Conservation (phyloP, 1,140 invertebrate genomes). For the Globodera rostochiensis region DNA sequence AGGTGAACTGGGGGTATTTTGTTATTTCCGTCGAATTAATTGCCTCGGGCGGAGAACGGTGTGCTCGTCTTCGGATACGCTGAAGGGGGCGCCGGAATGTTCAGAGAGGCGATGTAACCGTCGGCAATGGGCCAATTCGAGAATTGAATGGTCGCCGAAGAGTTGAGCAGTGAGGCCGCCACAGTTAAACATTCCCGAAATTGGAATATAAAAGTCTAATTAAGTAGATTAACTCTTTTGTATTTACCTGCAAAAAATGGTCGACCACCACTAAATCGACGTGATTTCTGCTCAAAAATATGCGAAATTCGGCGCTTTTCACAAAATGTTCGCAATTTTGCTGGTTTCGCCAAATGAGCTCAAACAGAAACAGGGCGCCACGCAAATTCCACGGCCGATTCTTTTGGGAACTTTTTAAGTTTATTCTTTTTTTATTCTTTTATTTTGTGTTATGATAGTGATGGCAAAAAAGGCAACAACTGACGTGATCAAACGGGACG, state of each 20-base stretch:
- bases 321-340: constrained; percentile 47
- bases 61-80: constrained; percentile 53
- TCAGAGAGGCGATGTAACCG: constrained; percentile 56
- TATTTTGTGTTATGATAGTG: not conserved
- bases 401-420: not conserved
- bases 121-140: constrained; percentile 62
- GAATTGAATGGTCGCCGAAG: constrained; percentile 54
- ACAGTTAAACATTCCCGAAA: constrained; percentile 57
- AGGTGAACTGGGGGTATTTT: not conserved
- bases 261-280: constrained; percentile 55
- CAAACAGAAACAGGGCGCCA: constrained; percentile 17
- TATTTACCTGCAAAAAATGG: constrained; percentile 55
- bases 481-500: constrained; percentile 47
- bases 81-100: constrained; percentile 55
- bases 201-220: not conserved
- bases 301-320: constrained; percentile 32
- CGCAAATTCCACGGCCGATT: constrained; percentile 13
- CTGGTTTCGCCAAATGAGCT: constrained; percentile 45
- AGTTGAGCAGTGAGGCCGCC: constrained; percentile 51
- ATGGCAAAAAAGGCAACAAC: not conserved
- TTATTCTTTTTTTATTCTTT: too few species aligned
- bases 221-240: not conserved
- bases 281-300: constrained; percentile 33
- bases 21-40: not conserved
- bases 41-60: constrained; percentile 31